A percentile compares a stretch with the other conserved stretches of the same genome.
These are phyloP conservation scores for Yponomeuta malinellus DNA, from an alignment of 2,888 invertebrate species.

Conservation along the genomic window DNA sequence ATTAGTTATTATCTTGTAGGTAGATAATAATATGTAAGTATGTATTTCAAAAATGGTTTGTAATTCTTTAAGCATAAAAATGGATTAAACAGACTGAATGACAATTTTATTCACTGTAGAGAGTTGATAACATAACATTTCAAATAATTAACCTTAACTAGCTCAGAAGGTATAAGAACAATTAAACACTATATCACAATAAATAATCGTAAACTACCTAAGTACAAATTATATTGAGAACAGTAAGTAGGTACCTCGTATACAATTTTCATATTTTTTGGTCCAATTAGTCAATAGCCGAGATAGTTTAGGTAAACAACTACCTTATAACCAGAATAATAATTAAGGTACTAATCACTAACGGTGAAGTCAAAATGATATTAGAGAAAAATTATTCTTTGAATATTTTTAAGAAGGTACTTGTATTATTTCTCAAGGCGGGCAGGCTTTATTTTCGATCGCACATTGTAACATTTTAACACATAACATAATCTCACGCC, in stretches of 20 bases:
- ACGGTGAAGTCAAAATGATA: not conserved
- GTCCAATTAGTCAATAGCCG: not conserved
- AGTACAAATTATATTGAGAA: not conserved
- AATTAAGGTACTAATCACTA: not conserved
- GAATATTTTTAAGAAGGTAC: too few species aligned
- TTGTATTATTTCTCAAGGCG: too few species aligned
- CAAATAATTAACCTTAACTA: not conserved
- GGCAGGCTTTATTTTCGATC: too few species aligned
- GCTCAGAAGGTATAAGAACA: not conserved
- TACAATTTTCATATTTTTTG: not conserved
- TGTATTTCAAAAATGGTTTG: too few species aligned
- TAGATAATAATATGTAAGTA: too few species aligned
- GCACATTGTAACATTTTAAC: too few species aligned
- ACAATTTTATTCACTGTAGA: not conserved
- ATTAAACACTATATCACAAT: not conserved
- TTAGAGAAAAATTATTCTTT: not conserved
- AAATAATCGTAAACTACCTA: not conserved
- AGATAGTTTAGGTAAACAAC: too few species aligned
- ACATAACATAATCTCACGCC: too few species aligned
- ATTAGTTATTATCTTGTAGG: too few species aligned
- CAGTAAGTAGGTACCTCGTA: not conserved
- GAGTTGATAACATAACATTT: not conserved
- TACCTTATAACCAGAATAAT: not conserved
- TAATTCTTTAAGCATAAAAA: not conserved
- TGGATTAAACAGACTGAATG: not conserved